Conservation (phyloP, 2,113 vertebrate genomes). For the Glaucomys volans region DNA sequence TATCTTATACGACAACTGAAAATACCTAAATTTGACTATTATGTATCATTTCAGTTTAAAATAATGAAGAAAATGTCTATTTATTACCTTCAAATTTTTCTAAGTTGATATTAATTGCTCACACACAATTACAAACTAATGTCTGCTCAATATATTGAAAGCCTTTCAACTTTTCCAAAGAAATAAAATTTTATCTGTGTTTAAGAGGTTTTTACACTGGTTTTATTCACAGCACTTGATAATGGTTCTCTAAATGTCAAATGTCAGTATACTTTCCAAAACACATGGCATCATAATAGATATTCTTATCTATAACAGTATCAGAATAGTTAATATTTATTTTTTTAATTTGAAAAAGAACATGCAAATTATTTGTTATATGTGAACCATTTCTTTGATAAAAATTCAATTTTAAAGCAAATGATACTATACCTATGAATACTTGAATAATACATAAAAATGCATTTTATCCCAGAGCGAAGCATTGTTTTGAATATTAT, state of each 20-base stretch:
- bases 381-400: too few relatives aligned
- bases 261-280: neutral
- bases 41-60: neutral
- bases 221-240: neutral
- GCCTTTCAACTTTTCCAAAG: neutral
- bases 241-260: neutral
- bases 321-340: too few relatives aligned
- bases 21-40: neutral
- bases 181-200: neutral
- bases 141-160: neutral
- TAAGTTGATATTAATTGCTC: neutral
- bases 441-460: too few relatives aligned
- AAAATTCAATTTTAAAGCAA: too few relatives aligned
- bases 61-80: neutral
- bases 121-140: neutral
- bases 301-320: too few relatives aligned
- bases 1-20: neutral
- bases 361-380: too few relatives aligned
- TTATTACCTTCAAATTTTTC: neutral
- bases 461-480: too few relatives aligned
- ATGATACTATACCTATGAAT: too few relatives aligned
- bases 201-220: neutral
- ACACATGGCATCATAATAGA: too few relatives aligned
- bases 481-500: too few relatives aligned
- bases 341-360: too few relatives aligned